Percentiles rank a stretch among this genome's conserved stretches.
These are phyloP conservation scores for Thalassoma bifasciatum DNA, from an alignment of 2,113 vertebrate species.

Conservation along the genomic window DNA sequence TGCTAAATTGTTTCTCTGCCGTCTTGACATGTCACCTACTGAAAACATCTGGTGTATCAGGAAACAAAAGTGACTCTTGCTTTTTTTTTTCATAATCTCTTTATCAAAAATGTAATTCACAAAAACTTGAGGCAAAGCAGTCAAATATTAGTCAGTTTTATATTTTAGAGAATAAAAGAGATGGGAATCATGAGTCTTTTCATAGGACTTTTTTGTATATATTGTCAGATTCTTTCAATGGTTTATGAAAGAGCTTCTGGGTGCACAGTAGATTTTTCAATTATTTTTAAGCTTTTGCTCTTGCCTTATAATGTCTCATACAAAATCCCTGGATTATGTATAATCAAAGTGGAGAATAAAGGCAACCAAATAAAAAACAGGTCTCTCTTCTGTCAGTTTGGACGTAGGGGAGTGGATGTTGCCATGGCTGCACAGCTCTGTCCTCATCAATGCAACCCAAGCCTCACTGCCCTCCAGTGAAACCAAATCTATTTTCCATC, in stretches of 20 bases:
- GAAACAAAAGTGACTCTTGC: no score
- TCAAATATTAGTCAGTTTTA: not conserved
- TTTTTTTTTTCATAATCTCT: no score
- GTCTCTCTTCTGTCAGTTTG: slow-evolving; percentile 22
- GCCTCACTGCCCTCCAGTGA: slow-evolving; percentile 46
- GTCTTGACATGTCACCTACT: no score
- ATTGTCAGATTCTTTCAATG: not conserved
- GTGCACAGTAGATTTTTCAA: not conserved
- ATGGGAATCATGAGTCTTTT: not conserved
- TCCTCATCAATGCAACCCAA: slow-evolving; percentile 52
- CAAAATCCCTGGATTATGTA: slow-evolving; percentile 5
- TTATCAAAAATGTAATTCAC: no score
- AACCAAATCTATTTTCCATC: slow-evolving; percentile 71
- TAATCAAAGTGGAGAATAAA: slow-evolving; percentile 27
- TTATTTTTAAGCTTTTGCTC: not conserved
- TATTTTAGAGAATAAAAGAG: not conserved
- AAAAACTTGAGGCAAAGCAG: not conserved
- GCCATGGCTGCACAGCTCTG: slow-evolving; percentile 54
- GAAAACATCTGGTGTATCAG: no score
- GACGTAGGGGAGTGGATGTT: slow-evolving; percentile 32
- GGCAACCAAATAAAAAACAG: slow-evolving; percentile 29
- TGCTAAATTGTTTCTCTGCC: no score
- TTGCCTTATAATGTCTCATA: not conserved
- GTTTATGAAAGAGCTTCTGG: not conserved
- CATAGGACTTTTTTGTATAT: not conserved